These are phyloP conservation scores for Turdus rufiventris DNA, from an alignment of 2,113 vertebrate species.

Conservation along the genomic window DNA sequence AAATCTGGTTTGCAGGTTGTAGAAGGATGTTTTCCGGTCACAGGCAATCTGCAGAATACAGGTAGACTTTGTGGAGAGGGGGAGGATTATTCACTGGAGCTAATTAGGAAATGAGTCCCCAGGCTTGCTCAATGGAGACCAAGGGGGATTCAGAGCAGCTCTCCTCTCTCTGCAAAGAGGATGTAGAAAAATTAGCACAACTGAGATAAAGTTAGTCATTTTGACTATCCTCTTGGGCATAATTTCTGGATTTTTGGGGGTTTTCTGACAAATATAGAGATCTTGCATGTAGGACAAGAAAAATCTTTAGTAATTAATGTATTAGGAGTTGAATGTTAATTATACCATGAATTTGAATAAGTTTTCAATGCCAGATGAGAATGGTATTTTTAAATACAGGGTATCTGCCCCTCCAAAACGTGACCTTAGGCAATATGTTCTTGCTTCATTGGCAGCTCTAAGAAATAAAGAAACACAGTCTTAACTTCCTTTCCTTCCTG, in stretches of 20 bases:
- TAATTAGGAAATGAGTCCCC: not conserved
- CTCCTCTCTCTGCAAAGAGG: not conserved
- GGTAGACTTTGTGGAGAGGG: not conserved
- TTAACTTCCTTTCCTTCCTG: not conserved
- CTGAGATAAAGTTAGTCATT: not conserved
- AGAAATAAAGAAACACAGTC: not conserved
- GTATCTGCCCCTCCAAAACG: not conserved
- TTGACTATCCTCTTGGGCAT: not conserved
- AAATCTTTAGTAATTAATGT: constrained; percentile 1
- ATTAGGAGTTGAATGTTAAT: constrained; percentile 14
- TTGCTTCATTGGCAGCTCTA: not conserved
- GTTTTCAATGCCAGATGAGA: not conserved
- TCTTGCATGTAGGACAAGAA: not conserved
- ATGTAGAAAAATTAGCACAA: not conserved
- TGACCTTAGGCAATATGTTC: not conserved
- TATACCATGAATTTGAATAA: not conserved
- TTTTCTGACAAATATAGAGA: not conserved
- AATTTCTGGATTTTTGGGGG: not conserved
- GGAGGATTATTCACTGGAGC: not conserved
- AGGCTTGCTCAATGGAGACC: not conserved
- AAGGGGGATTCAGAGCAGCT: not conserved
- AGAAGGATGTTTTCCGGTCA: not conserved
- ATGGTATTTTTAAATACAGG: not conserved
- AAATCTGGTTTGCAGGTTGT: not conserved
- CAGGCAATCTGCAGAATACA: not conserved